Evolutionary conservation across 2,888 invertebrate genomes (phyloP), one percentile per base, ranked within the genome.

Genomic region (Dione vanillae): DNA sequence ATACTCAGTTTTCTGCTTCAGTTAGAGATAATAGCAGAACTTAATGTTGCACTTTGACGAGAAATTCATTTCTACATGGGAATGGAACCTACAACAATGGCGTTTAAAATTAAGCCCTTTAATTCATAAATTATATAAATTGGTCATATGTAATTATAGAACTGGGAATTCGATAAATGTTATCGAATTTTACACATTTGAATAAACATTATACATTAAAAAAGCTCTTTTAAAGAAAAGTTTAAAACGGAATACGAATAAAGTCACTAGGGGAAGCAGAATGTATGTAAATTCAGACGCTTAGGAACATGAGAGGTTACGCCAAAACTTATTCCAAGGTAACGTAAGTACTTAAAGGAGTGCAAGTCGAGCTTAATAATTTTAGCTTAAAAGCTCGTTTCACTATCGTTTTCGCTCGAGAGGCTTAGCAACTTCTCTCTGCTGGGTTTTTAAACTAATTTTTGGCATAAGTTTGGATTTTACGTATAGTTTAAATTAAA

Each of bases 371-470:
- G 88, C 88, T 89, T 88, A 88, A 91, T 90, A 90, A 92, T 89
- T 92, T 92, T 87, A 92, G 89, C 90, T 89, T 89, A 88, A 92
- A 92, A 92, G 90, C 92, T 87, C 84, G 82, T 81, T 82, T 81
- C 84, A 82, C 86, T 90, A 87, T 86, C 89, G 85, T 84, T 87
- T 83, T 86, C 87, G 81, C 80, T 85, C 85, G 83, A 86, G 86
- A 88, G 84, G 88, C 87, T 89, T 83, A 84, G 80, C 77, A 82
- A 89, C 82, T 88, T 86, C 77, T 76, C 83, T 80, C 77, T 80
- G 80, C 83, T 85, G 82, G 81, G 80, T 83, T 86, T 87, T 86
- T 85, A 85, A 88, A 87, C 85, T 82, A 87, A 90, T 89, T 89
- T 90, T 87, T 84, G 85, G 85, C 80, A 83, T 82, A 82, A 82